phyloP scores from a whole-genome alignment of 2,113 vertebrate genomes.

The Ageneiosus marmoratus region DNA sequence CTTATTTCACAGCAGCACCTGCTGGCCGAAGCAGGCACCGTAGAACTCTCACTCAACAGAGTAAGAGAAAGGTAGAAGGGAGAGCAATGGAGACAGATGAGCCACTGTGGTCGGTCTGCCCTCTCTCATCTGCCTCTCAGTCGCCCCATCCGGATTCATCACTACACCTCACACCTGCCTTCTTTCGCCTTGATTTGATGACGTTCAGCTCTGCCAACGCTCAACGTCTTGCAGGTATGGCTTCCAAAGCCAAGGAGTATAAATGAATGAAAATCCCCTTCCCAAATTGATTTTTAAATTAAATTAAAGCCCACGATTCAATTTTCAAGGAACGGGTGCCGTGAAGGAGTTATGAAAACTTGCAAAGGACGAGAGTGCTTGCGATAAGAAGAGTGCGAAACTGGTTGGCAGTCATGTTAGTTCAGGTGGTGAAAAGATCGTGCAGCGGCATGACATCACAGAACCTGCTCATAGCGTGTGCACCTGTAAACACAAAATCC shows the following conservation, averaged over 20 bases:
- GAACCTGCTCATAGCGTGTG: neutral
- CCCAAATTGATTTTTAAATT: conserved; percentile 76
- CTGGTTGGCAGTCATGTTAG: conserved; percentile 63
- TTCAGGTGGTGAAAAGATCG: conserved; percentile 70
- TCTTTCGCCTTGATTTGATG: conserved; percentile 67
- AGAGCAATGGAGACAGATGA: conserved; percentile 3
- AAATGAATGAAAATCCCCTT: conserved; percentile 76
- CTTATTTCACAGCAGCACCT: conserved; percentile 82
- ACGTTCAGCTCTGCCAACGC: conserved; percentile 66
- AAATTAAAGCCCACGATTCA: conserved; percentile 73
- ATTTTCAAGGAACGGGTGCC: conserved; percentile 65
- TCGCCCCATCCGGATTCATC: conserved; percentile 50
- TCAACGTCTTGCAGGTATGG: conserved; percentile 70
- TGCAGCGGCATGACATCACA: neutral
- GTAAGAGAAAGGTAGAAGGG: conserved; percentile 12
- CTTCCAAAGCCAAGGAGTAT: conserved; percentile 68
- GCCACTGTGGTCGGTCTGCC: conserved; percentile 1
- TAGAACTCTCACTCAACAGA: conserved; percentile 25
- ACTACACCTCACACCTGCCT: conserved; percentile 61
- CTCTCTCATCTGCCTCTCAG: conserved; percentile 1
- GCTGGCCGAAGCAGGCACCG: conserved; percentile 75
- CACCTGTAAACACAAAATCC: neutral
- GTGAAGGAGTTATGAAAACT: conserved; percentile 68
- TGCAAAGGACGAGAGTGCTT: conserved; percentile 55
- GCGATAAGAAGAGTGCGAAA: conserved; percentile 64